Base-by-base conservation (phyloP, 2,797 vertebrate species). In the Epinephelus awoara region DNA sequence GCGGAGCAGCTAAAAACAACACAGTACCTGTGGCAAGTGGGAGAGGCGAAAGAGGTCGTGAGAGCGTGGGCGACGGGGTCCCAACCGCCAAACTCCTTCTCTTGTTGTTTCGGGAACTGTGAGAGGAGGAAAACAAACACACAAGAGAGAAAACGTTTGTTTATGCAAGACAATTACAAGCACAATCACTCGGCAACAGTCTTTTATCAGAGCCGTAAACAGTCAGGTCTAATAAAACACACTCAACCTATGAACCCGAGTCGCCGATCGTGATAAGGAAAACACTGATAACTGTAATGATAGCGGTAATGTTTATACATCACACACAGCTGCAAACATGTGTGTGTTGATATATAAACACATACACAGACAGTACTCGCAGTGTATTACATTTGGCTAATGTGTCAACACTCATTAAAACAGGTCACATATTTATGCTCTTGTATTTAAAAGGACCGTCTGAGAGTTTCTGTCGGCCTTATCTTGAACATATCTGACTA, bases 11-110 rank as follows among this genome's bases (percentile, higher is more conserved):
- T 6, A 12, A 38, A 40, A 62, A 34, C 18, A 58, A 58, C 67
- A 78, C 61, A 52, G 93, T 94, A 98, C 98, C 98, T 85, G 98
- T 97, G 0, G 96, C 95, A 51, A 98, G 95, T 0, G 97, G 97
- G 51, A 99, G 96, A 0, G 97, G 98, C 1, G 98, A 99, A 3
- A 99, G 96, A 0, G 98, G 98, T 17, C 97, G 93, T 0, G 98
- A 99, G 38, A 98, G 96, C 0, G 97, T 98, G 0, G 98, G 98
- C 0, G 98, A 98, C 0, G 97, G 96, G 1, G 96, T 97, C 38
- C 97, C 97, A 0, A 98, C 97, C 10, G 96, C 96, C 79, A 99
- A 90, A 82, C 96, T 97, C 88, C 97, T 97, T 82, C 97, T 95
- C 80, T 97, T 98, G 91, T 96, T 97, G 75, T 97, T 98, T 54